phyloP scores from a whole-genome alignment of 2,888 invertebrate genomes.

The Chalcis sispes region DNA sequence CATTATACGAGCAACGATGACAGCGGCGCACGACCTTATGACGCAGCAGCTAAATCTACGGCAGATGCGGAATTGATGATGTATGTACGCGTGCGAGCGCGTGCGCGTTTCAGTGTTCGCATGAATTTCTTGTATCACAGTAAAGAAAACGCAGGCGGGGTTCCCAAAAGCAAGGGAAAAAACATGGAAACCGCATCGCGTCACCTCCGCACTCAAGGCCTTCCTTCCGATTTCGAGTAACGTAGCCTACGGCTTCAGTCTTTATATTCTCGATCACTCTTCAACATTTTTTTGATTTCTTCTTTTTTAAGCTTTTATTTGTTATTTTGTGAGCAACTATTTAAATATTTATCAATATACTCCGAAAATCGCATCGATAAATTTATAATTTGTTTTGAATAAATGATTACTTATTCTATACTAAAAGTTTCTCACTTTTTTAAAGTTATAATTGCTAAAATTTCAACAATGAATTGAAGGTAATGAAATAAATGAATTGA shows the following conservation, averaged over 20 bases:
- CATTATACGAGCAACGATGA: conserved; percentile 60
- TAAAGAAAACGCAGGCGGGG: conserved; percentile 64
- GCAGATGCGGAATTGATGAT: not conserved
- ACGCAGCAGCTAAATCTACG: not conserved
- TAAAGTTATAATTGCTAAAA: no score
- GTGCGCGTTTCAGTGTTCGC: conserved; percentile 59
- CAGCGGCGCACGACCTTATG: not conserved
- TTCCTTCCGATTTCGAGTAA: conserved; percentile 72
- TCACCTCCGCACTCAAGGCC: conserved; percentile 68
- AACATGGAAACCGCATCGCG: conserved; percentile 78
- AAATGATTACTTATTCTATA: no score
- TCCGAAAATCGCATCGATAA: no score
- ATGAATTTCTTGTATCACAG: no score
- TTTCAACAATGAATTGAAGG: no score
- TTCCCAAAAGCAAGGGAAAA: conserved; percentile 67
- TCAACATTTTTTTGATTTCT: conserved; percentile 1
- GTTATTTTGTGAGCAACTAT: no score
- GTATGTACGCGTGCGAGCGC: not conserved
- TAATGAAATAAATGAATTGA: no score
- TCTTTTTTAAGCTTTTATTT: conserved; percentile 15
- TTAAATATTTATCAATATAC: no score
- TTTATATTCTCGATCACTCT: no score
- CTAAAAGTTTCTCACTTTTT: no score
- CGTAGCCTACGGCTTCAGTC: no score
- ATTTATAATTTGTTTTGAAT: no score